phyloP scores from a whole-genome alignment of 2,113 vertebrate species.

The Cyphomyrus plagiostoma region DNA sequence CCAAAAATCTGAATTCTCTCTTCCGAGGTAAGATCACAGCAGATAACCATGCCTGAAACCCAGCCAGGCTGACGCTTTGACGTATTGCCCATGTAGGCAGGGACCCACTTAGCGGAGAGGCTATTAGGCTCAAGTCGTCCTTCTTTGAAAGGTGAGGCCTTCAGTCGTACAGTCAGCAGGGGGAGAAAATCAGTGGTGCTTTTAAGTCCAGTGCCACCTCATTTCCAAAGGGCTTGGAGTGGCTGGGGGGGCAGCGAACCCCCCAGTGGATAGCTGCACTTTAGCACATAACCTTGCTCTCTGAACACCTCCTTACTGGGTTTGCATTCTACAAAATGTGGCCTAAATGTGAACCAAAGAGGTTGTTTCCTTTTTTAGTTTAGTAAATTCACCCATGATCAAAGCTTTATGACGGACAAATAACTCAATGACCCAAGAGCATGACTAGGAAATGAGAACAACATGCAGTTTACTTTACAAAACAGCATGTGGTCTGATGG shows the following conservation, averaged over 20 bases:
- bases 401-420: background rate
- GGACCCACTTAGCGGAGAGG: background rate
- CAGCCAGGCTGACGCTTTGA: background rate
- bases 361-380: background rate
- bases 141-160: background rate
- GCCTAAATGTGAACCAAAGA: background rate
- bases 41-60: background rate
- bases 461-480: background rate
- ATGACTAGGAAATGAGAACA: background rate
- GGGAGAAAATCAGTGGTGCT: background rate
- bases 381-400: background rate
- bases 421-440: background rate
- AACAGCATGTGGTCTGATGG: background rate
- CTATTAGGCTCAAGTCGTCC: constrained; percentile 1
- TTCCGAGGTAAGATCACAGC: background rate
- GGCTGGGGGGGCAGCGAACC: background rate
- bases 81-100: background rate
- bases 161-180: background rate
- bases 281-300: background rate
- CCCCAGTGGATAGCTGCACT: background rate
- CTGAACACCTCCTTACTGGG: background rate
- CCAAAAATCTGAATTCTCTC: background rate
- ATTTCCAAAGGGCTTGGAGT: background rate
- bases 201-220: background rate
- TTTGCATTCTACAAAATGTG: background rate